phyloP scores from a whole-genome alignment of 2,113 vertebrate species.

The Galeopterus variegatus region DNA sequence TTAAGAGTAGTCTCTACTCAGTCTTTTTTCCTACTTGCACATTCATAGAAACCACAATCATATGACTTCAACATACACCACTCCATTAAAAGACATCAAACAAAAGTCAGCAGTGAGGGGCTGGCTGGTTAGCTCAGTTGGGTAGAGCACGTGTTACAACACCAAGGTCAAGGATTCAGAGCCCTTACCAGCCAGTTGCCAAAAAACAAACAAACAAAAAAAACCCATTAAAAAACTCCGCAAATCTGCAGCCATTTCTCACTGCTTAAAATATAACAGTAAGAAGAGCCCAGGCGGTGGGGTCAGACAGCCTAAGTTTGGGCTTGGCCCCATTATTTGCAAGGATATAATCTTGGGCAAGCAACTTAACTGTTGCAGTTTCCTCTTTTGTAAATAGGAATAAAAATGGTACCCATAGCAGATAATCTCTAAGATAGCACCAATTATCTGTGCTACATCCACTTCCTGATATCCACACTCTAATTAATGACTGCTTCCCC shows the following conservation, averaged over 20 bases:
- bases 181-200: too few species aligned
- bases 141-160: too few species aligned
- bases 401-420: background rate
- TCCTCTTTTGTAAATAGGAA: background rate
- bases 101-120: background rate
- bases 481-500: background rate
- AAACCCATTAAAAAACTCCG: too few species aligned
- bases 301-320: background rate
- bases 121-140: too few species aligned
- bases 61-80: background rate
- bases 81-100: slow-evolving; percentile 1
- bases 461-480: background rate
- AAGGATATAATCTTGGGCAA: background rate
- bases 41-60: slow-evolving; percentile 4
- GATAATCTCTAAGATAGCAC: background rate
- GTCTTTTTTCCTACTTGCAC: background rate
- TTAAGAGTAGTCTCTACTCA: background rate
- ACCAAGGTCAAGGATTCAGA: too few species aligned
- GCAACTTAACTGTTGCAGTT: background rate
- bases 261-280: background rate
- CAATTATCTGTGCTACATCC: background rate
- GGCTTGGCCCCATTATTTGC: background rate
- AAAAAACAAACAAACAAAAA: too few species aligned
- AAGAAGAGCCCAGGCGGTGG: background rate
- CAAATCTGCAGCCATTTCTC: background rate